Percentiles rank a stretch among this genome's conserved stretches.
Evolutionary conservation across 2,113 vertebrate genomes (phyloP).

Genomic region (Glaucomys volans): DNA sequence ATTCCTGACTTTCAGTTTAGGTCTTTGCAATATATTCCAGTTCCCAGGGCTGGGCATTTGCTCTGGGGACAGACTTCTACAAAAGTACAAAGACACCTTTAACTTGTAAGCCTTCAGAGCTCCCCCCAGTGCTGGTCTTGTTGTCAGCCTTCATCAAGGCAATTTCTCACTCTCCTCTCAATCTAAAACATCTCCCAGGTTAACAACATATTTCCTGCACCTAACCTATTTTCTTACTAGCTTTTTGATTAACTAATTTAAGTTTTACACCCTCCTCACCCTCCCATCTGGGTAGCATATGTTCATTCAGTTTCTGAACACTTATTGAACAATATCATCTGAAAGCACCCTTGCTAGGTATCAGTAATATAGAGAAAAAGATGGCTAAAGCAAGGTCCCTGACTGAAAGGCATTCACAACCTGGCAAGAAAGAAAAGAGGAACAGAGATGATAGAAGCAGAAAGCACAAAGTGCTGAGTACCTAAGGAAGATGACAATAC

Average conservation of each 20-base stretch:
- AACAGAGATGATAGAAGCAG: not conserved
- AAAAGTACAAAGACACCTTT: not conserved
- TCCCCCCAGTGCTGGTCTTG: not conserved
- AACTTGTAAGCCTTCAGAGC: not conserved
- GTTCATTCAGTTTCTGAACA: constrained; percentile 70
- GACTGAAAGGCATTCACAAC: constrained; percentile 13
- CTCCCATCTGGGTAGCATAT: constrained; percentile 78
- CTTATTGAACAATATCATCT: constrained; percentile 66
- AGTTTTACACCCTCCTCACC: constrained; percentile 73
- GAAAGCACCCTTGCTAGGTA: constrained; percentile 71
- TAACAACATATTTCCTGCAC: constrained; percentile 41
- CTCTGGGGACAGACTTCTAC: not conserved
- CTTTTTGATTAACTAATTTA: constrained; percentile 75
- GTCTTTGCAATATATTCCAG: not conserved
- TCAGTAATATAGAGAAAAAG: not conserved
- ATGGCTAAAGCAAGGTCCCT: not conserved
- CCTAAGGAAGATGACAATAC: not conserved
- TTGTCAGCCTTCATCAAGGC: not conserved
- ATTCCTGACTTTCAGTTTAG: not conserved
- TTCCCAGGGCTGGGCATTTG: not conserved
- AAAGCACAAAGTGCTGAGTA: not conserved
- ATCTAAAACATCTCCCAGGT: not conserved
- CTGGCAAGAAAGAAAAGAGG: constrained; percentile 32
- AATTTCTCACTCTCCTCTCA: not conserved
- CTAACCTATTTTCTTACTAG: constrained; percentile 61